phyloP scores from a whole-genome alignment of 1,140 invertebrate genomes.

The Psix sp. region DNA sequence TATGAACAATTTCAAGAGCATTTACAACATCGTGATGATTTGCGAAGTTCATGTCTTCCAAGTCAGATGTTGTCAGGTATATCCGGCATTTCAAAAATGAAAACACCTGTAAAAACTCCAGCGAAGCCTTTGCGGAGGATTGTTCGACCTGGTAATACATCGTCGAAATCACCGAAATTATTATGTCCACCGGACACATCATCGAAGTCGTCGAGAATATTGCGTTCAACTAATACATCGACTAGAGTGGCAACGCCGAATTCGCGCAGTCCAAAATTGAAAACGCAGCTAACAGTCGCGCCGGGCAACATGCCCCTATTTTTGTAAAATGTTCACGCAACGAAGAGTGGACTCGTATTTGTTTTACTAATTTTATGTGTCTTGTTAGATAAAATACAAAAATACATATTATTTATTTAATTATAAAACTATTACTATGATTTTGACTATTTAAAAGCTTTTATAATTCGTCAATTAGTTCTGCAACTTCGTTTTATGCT shows the following conservation, averaged over 20 bases:
- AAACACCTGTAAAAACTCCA: constrained; percentile 68
- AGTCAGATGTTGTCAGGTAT: constrained; percentile 51
- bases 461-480: no score
- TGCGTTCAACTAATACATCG: constrained; percentile 17
- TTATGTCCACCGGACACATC: constrained; percentile 10
- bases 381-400: no score
- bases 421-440: no score
- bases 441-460: no score
- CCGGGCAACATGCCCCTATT: constrained; percentile 42
- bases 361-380: background rate
- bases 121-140: constrained; percentile 67
- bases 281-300: constrained; percentile 31
- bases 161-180: constrained; percentile 23
- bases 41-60: constrained; percentile 70
- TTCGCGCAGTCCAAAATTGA: constrained; percentile 30
- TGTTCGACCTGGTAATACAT: background rate
- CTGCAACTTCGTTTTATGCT: no score
- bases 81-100: constrained; percentile 51
- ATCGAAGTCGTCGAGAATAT: constrained; percentile 14
- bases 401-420: no score
- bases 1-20: constrained; percentile 74
- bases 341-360: background rate
- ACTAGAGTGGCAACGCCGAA: constrained; percentile 17
- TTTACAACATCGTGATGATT: constrained; percentile 64
- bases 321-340: constrained; percentile 20